Percentiles rank a stretch among this genome's conserved stretches.
These are phyloP conservation scores for Octodon degus DNA, from an alignment of 2,113 vertebrate genomes.

Conservation along the genomic window DNA sequence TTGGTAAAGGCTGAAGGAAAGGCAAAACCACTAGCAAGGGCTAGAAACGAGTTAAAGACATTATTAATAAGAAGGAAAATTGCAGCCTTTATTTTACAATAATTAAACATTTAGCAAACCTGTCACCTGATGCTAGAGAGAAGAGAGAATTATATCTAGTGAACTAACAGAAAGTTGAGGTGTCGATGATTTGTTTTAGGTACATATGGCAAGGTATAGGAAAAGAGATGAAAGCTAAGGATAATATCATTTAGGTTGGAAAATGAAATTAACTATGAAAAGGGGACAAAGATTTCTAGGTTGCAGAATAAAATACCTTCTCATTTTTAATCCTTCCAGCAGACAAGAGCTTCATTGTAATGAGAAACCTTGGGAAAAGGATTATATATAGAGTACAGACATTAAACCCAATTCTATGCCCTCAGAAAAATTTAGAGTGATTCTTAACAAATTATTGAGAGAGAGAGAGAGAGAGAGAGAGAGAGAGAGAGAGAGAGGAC, in stretches of 20 bases:
- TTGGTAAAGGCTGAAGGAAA: conserved; percentile 60
- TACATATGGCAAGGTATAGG: background rate
- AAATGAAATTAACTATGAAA: conserved; percentile 18
- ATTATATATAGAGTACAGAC: background rate
- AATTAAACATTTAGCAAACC: conserved; percentile 64
- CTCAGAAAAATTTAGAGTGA: conserved; percentile 1
- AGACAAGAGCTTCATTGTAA: background rate
- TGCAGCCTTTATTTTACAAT: conserved; percentile 58
- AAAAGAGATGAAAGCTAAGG: background rate
- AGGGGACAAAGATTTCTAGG: background rate
- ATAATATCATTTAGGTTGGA: background rate
- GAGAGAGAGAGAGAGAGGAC: background rate
- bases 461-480: background rate
- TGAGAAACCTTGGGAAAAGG: background rate
- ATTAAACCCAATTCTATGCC: background rate
- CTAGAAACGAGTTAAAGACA: conserved; percentile 48
- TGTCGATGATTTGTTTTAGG: conserved; percentile 4
- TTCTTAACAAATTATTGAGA: background rate
- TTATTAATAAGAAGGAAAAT: conserved; percentile 61
- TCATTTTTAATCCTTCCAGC: background rate
- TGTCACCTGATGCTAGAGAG: conserved; percentile 16
- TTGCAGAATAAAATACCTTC: background rate
- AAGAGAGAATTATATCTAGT: conserved; percentile 30
- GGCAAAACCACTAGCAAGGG: conserved; percentile 49
- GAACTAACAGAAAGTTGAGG: background rate